Conservation (phyloP, 2,113 vertebrate genomes). For the Nannospalax galili region DNA sequence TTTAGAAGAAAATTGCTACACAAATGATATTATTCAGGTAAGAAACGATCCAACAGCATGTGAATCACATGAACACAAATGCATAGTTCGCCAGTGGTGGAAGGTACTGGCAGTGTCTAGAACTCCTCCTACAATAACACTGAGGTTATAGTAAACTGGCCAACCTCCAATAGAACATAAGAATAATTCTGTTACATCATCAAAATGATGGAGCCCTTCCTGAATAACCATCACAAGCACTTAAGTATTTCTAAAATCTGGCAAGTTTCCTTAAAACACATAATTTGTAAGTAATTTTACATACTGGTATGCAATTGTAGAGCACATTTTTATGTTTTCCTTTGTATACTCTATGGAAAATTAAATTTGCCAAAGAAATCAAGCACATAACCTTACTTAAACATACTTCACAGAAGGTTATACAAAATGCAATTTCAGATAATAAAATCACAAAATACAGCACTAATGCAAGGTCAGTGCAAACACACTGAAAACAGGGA, state of each 20-base stretch:
- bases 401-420: constrained; percentile 28
- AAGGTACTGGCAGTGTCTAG: neutral
- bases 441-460: constrained; percentile 46
- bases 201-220: constrained; percentile 22
- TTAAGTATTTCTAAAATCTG: constrained; percentile 51
- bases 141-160: neutral
- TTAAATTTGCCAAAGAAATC: constrained; percentile 56
- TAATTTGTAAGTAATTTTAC: constrained; percentile 51
- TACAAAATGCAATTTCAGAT: constrained; percentile 51
- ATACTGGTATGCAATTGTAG: neutral
- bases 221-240: constrained; percentile 17
- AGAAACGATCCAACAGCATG: neutral
- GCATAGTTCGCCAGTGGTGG: neutral
- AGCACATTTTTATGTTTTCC: constrained; percentile 54
- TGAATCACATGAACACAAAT: neutral
- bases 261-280: constrained; percentile 40
- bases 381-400: constrained; percentile 42
- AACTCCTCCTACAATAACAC: neutral
- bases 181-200: neutral
- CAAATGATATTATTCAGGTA: neutral
- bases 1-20: neutral
- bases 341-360: constrained; percentile 57
- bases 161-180: neutral
- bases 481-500: neutral
- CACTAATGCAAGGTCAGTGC: neutral